phyloP scores from a whole-genome alignment of 2,888 invertebrate species.

The Stramonita haemastoma region DNA sequence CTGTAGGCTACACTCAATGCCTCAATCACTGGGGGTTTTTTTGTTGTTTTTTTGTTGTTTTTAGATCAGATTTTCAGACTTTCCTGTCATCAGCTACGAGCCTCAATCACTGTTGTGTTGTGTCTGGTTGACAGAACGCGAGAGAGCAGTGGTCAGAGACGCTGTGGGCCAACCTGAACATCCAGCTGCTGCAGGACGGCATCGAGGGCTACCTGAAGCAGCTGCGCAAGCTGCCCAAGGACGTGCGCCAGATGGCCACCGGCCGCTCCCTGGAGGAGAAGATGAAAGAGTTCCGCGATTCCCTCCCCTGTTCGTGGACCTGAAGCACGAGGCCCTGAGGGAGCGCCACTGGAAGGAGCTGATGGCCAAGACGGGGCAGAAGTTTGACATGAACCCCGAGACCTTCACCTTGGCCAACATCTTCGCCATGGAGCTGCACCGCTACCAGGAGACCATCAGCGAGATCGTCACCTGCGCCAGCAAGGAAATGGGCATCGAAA shows the following conservation, averaged over 20 bases:
- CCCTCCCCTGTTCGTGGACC: conserved; percentile 92
- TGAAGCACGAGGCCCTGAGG: conserved; percentile 93
- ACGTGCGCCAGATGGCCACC: conserved; percentile 80
- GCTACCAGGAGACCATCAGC: conserved; percentile 88
- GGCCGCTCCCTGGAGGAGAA: conserved; percentile 86
- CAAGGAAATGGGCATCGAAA: conserved; percentile 94
- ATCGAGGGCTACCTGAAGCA: conserved; percentile 90
- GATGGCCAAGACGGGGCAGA: conserved; percentile 88
- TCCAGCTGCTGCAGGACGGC: conserved; percentile 89
- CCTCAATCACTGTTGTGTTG: too few species aligned
- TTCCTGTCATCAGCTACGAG: too few species aligned
- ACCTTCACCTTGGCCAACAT: conserved; percentile 94
- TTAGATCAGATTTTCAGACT: too few species aligned
- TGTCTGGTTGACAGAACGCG: conserved; percentile 79
- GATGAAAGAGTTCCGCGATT: conserved; percentile 92
- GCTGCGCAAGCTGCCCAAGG: conserved; percentile 86
- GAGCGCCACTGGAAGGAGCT: conserved; percentile 93
- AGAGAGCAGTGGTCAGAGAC: conserved; percentile 91
- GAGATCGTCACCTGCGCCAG: conserved; percentile 92
- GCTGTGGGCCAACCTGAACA: conserved; percentile 91
- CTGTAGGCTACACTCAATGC: conserved; percentile 90
- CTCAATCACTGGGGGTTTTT: too few species aligned
- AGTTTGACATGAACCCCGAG: conserved; percentile 92
- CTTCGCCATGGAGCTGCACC: conserved; percentile 93
- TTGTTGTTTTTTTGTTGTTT: too few species aligned